These are phyloP conservation scores for Myotis davidii DNA, from an alignment of 2,113 vertebrate species.

Conservation along the genomic window DNA sequence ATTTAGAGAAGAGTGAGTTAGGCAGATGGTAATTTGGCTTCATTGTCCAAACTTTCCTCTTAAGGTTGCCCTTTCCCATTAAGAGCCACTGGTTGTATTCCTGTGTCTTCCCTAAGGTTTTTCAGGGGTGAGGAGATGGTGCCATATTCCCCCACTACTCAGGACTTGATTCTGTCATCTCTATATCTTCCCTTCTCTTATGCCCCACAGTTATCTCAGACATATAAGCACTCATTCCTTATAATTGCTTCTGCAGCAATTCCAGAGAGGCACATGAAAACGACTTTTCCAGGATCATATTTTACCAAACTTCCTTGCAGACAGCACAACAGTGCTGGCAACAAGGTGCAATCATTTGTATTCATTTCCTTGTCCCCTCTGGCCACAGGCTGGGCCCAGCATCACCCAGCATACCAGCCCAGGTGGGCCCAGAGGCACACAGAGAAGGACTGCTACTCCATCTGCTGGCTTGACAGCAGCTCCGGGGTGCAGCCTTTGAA, in stretches of 20 bases:
- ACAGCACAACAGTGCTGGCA: constrained; percentile 49
- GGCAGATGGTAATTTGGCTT: constrained; percentile 2
- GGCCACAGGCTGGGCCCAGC: background rate
- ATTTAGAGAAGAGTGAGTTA: constrained; percentile 1
- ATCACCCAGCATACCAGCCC: background rate
- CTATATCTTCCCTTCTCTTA: background rate
- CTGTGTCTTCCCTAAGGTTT: background rate
- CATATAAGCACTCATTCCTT: background rate
- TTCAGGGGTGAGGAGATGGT: background rate
- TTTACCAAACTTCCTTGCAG: constrained; percentile 49
- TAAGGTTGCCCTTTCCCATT: constrained; percentile 44
- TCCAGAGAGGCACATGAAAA: constrained; percentile 18
- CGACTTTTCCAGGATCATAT: constrained; percentile 21
- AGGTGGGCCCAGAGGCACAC: constrained; percentile 24
- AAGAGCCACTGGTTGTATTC: constrained; percentile 10
- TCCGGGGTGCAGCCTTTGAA: constrained; percentile 20
- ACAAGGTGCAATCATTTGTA: constrained; percentile 25
- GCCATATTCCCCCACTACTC: background rate
- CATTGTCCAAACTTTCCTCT: background rate
- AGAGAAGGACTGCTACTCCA: constrained; percentile 72
- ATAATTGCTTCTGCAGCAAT: constrained; percentile 39
- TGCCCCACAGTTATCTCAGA: background rate
- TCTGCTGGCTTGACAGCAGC: constrained; percentile 73
- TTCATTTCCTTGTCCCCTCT: constrained; percentile 50
- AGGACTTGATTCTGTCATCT: constrained; percentile 25